Evolutionary conservation across 2,797 vertebrate species (phyloP), one percentile per base, ranked within the genome.

Genomic region (Triplophysa bombifrons): DNA sequence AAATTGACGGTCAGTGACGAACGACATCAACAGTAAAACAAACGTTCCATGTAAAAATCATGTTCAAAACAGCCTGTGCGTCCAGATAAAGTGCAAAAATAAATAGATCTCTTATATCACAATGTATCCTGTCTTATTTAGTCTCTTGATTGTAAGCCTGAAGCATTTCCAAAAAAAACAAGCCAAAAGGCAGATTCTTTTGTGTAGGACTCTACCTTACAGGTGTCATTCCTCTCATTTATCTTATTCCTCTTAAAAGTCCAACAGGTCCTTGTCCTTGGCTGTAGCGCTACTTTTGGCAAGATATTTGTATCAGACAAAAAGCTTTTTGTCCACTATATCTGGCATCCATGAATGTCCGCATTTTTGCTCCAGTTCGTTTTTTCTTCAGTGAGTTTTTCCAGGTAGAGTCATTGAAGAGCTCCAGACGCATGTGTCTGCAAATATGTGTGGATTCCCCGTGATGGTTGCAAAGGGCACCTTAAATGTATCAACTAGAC

Each of bases 401-500:
- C 50, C 67, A 71, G 76, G 80, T 65, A 72, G 65, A 50, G 81
- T 85, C 79, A 81, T 76, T 78, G 22, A 78, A 71, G 41, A 71
- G 67, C 84, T 83, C 79, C 82, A 82, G 87, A 85, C 83, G 73
- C 84, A 84, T 86, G 76, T 88, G 84, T 82, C 84, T 85, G 68
- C 80, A 84, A 85, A 82, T 78, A 69, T 85, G 85, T 12, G 50
- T 81, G 76, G 74, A 79, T 88, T 86, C 81, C 87, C 88, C 81
- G 83, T 89, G 89, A 91, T 88, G 90, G 85, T 87, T 89, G 84
- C 83, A 80, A 91, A 88, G 89, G 90, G 90, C 86, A 92, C 86
- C 90, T 86, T 92, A 90, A 86, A 93, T 89, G 88, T 90, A 89
- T 88, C 58, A 81, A 76, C 89, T 89, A 88, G 82, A 90, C 89